phyloP scores from a whole-genome alignment of 2,888 invertebrate genomes.

The Pollenia griseotomentosa region DNA sequence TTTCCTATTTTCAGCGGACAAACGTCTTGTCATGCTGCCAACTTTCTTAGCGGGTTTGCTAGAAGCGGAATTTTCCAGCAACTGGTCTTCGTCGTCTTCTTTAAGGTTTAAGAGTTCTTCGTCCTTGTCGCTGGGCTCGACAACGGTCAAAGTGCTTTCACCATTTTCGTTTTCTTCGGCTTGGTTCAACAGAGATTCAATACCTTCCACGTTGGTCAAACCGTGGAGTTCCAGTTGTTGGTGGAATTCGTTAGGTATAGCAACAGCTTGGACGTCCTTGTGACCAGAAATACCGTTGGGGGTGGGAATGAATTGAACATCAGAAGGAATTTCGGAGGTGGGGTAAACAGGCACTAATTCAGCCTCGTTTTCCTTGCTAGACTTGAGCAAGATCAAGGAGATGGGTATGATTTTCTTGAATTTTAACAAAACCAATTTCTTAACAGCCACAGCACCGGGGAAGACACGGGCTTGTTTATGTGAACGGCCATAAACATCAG shows the following conservation, averaged over 20 bases:
- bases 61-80: conserved; percentile 74
- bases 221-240: conserved; percentile 79
- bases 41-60: conserved; percentile 45
- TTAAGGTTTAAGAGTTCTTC: conserved; percentile 78
- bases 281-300: conserved; percentile 81
- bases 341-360: conserved; percentile 82
- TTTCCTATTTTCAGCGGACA: conserved; percentile 76
- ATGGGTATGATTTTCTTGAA: conserved; percentile 82
- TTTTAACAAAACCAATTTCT: conserved; percentile 81
- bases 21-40: conserved; percentile 74
- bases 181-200: conserved; percentile 78
- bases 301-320: conserved; percentile 81
- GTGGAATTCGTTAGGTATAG: conserved; percentile 81
- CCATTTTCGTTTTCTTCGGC: conserved; percentile 74
- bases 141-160: conserved; percentile 75
- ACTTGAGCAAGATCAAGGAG: conserved; percentile 79
- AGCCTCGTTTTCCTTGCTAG: conserved; percentile 80
- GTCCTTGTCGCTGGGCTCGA: conserved; percentile 74
- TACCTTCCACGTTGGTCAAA: conserved; percentile 78
- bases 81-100: conserved; percentile 80
- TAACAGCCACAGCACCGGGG: conserved; percentile 80
- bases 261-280: conserved; percentile 81
- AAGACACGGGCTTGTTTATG: conserved; percentile 77
- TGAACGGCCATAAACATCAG: background rate
- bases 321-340: conserved; percentile 79